These are phyloP conservation scores for Acromyrmex heyeri DNA, from an alignment of 1,140 invertebrate species.

Conservation along the genomic window DNA sequence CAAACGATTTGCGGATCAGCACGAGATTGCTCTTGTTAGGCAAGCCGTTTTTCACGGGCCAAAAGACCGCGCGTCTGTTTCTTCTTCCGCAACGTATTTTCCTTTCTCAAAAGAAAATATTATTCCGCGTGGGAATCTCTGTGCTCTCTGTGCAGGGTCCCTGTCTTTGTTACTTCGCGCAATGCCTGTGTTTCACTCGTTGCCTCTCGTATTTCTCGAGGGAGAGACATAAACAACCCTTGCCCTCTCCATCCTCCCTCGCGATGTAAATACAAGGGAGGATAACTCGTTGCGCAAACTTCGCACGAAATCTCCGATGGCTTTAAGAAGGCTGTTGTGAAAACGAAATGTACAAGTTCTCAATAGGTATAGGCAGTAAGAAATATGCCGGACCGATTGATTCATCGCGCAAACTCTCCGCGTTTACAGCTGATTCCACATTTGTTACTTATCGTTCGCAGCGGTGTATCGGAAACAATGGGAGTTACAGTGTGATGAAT, in stretches of 20 bases:
- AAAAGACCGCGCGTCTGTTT: slow-evolving; percentile 33
- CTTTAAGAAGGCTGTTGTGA: slow-evolving; percentile 10
- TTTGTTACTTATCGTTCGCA: slow-evolving; percentile 14
- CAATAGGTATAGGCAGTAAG: neutral
- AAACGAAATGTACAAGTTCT: neutral
- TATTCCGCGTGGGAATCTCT: slow-evolving; percentile 50
- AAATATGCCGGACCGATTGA: slow-evolving; percentile 20
- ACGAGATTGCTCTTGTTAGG: neutral
- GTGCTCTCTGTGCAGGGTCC: neutral
- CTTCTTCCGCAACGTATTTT: neutral
- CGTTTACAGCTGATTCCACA: neutral
- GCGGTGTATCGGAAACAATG: slow-evolving; percentile 14
- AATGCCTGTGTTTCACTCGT: slow-evolving; percentile 57
- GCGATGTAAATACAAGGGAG: slow-evolving; percentile 1
- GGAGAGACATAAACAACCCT: slow-evolving; percentile 60
- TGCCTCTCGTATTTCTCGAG: slow-evolving; percentile 56
- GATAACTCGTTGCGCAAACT: slow-evolving; percentile 50
- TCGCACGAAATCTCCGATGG: slow-evolving; percentile 18
- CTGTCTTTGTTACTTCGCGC: slow-evolving; percentile 35
- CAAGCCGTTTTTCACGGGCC: slow-evolving; percentile 8
- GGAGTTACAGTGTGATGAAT: neutral
- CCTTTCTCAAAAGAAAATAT: slow-evolving; percentile 37
- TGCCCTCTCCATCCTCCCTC: slow-evolving; percentile 7
- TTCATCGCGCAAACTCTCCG: slow-evolving; percentile 36
- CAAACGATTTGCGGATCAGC: slow-evolving; percentile 1